Percentiles rank a stretch among this genome's conserved stretches.
These are phyloP conservation scores for Bovichtus diacanthus DNA, from an alignment of 2,797 vertebrate species.

Conservation along the genomic window DNA sequence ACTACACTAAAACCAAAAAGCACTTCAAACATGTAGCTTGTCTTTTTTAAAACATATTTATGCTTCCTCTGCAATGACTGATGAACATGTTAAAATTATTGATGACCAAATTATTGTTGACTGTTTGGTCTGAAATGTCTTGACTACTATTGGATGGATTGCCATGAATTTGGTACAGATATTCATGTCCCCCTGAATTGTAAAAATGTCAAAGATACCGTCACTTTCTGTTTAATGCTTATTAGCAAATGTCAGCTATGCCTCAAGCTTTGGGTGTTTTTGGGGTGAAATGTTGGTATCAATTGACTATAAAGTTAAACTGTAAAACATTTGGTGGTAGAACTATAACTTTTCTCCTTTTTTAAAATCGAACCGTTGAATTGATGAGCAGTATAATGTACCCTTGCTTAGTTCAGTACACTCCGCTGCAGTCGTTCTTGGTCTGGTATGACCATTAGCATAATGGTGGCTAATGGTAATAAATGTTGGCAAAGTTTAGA, in stretches of 20 bases:
- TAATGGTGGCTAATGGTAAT: no score
- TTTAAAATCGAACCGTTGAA: background rate
- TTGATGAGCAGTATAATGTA: background rate
- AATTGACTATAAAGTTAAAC: background rate
- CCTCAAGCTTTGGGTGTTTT: background rate
- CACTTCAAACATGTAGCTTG: background rate
- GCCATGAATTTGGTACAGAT: background rate
- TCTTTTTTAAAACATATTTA: background rate
- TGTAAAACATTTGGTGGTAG: background rate
- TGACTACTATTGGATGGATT: background rate
- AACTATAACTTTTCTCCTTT: background rate
- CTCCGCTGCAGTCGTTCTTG: no score
- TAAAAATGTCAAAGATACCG: background rate
- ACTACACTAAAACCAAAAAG: background rate
- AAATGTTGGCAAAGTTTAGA: no score
- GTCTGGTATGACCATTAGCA: no score
- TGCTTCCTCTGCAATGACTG: background rate
- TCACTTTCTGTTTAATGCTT: background rate
- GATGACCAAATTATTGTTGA: background rate
- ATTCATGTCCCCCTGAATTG: background rate
- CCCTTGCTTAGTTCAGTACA: background rate
- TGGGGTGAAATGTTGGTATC: background rate
- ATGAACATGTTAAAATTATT: background rate
- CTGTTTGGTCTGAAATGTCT: background rate
- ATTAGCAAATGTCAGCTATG: background rate